phyloP scores from a whole-genome alignment of 2,888 invertebrate genomes.

The Epistrophe eligans region DNA sequence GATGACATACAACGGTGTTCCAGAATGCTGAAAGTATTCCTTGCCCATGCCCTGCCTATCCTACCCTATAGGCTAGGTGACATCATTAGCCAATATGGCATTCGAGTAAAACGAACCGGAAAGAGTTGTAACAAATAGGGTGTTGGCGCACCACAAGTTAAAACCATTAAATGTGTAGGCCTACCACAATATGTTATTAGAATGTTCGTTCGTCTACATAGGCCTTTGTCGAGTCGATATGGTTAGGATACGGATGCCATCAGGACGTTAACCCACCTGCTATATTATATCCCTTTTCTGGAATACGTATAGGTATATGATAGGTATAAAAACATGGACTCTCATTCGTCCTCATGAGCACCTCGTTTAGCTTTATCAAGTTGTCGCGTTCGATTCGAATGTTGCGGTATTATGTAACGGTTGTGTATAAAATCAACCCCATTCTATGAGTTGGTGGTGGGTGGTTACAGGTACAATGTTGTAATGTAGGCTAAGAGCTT shows the following conservation, averaged over 20 bases:
- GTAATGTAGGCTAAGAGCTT: conserved; percentile 13
- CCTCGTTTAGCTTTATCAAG: conserved; percentile 67
- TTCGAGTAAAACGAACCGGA: conserved; percentile 58
- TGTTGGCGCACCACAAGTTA: conserved; percentile 68
- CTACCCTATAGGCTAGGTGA: conserved; percentile 41
- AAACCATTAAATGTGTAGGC: conserved; percentile 71
- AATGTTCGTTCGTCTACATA: conserved; percentile 41
- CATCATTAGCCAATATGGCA: conserved; percentile 70
- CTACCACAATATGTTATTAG: conserved; percentile 72
- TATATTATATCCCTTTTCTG: conserved; percentile 3
- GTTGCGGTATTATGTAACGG: conserved; percentile 72
- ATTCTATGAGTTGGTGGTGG: conserved; percentile 1
- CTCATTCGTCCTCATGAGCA: conserved; percentile 68
- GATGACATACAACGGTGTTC: conserved; percentile 49
- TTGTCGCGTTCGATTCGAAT: conserved; percentile 69
- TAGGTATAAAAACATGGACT: conserved; percentile 29
- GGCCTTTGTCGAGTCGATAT: conserved; percentile 25
- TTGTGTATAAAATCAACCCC: conserved; percentile 50
- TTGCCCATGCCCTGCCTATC: neutral
- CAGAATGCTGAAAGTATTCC: conserved; percentile 22
- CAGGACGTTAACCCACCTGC: conserved; percentile 51
- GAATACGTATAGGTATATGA: neutral
- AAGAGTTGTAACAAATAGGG: conserved; percentile 70
- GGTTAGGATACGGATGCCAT: conserved; percentile 41
- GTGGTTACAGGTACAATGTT: neutral